Evolutionary conservation across 2,888 invertebrate genomes (phyloP).

Genomic region (Aphidoletes aphidimyza): DNA sequence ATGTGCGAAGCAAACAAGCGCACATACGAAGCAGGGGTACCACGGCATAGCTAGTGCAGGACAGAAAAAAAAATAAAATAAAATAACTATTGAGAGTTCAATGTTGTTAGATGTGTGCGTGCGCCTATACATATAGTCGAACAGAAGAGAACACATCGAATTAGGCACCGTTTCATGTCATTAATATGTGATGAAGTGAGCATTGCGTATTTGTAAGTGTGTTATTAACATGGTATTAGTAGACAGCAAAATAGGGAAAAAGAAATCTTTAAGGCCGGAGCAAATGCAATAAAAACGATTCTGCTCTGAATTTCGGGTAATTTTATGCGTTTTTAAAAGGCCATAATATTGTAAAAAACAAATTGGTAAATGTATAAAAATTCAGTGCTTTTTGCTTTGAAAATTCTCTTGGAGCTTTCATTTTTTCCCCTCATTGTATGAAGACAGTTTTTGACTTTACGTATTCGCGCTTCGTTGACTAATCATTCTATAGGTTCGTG

Average conservation of each 20-base stretch:
- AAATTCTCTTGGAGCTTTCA: slow-evolving; percentile 1
- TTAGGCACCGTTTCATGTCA: neutral
- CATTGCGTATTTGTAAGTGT: slow-evolving; percentile 1
- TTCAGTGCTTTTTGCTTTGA: slow-evolving; percentile 16
- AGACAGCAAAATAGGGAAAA: neutral
- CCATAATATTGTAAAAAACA: neutral
- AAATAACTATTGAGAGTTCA: neutral
- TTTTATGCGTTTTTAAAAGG: slow-evolving; percentile 13
- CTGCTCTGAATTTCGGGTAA: neutral
- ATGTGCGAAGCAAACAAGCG: slow-evolving; percentile 8
- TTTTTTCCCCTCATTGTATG: neutral
- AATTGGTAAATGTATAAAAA: neutral
- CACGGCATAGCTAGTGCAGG: neutral
- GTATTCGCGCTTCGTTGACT: neutral
- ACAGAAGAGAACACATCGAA: neutral
- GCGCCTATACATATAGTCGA: neutral
- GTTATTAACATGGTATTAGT: neutral
- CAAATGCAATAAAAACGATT: slow-evolving; percentile 24
- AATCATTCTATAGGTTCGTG: neutral
- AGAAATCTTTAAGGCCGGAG: slow-evolving; percentile 26
- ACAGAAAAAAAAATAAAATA: neutral
- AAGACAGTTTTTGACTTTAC: too few relatives aligned
- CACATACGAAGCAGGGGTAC: slow-evolving; percentile 6
- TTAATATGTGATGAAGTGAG: slow-evolving; percentile 19
- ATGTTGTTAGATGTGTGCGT: neutral